Conservation (phyloP, 1,140 invertebrate species). For the Tribolium madens region DNA sequence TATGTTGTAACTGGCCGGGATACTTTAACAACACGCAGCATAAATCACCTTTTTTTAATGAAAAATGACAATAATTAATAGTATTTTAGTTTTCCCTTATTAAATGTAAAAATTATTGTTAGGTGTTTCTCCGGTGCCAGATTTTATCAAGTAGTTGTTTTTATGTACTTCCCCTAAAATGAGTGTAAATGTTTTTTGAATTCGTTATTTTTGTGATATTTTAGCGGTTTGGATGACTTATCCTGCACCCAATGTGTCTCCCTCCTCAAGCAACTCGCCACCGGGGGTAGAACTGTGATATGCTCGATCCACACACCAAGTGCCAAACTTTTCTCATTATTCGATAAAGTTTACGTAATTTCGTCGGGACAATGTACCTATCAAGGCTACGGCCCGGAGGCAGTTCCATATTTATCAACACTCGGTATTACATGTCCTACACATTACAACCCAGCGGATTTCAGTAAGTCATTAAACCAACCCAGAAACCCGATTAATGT, state of each 20-base stretch:
- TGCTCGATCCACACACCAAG: constrained; percentile 95
- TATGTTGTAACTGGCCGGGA: too few relatives aligned
- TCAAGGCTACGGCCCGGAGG: constrained; percentile 74
- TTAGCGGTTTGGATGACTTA: constrained; percentile 81
- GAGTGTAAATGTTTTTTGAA: too few relatives aligned
- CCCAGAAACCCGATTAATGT: constrained; percentile 36
- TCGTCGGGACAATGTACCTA: constrained; percentile 81
- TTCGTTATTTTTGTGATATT: constrained; percentile 39
- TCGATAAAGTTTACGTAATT: constrained; percentile 83
- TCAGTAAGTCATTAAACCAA: constrained; percentile 70
- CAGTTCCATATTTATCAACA: constrained; percentile 77
- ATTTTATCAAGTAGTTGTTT: too few relatives aligned
- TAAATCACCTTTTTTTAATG: too few relatives aligned
- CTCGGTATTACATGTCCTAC: constrained; percentile 78
- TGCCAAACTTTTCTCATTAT: constrained; percentile 80
- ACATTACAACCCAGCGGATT: constrained; percentile 87
- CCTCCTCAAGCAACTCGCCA: constrained; percentile 81
- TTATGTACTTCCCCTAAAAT: too few relatives aligned
- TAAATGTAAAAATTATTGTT: too few relatives aligned
- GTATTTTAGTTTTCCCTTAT: too few relatives aligned
- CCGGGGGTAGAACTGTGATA: constrained; percentile 86
- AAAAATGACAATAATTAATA: too few relatives aligned
- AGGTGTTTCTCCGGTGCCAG: too few relatives aligned
- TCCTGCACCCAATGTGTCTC: constrained; percentile 81
- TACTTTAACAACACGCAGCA: too few relatives aligned